phyloP scores from a whole-genome alignment of 1,140 invertebrate genomes.

The Ditylenchus dipsaci region DNA sequence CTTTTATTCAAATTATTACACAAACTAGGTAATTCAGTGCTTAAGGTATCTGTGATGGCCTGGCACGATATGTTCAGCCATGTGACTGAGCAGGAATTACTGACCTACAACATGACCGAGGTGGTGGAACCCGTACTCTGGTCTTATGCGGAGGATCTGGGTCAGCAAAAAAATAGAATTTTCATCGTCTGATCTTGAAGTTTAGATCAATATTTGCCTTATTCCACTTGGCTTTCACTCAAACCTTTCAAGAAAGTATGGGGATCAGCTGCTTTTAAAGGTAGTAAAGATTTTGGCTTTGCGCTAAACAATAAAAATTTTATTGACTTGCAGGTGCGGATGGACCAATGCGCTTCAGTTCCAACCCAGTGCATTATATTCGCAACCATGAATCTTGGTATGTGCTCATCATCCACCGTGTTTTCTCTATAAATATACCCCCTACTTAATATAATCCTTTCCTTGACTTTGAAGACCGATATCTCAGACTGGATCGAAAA shows the following conservation, averaged over 20 bases:
- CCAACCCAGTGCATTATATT: constrained; percentile 55
- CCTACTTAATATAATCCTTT: too few relatives aligned
- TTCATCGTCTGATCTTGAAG: too few relatives aligned
- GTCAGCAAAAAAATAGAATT: too few relatives aligned
- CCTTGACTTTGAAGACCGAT: too few relatives aligned
- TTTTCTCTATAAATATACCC: too few relatives aligned
- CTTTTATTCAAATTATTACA: not conserved
- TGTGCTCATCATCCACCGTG: too few relatives aligned
- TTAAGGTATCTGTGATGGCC: constrained; percentile 48
- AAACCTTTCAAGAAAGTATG: constrained; percentile 46
- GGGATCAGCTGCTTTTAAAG: constrained; percentile 46
- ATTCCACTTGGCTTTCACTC: constrained; percentile 48
- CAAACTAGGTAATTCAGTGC: not conserved
- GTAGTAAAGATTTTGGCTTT: too few relatives aligned
- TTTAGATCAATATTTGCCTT: constrained; percentile 51
- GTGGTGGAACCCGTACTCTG: constrained; percentile 53
- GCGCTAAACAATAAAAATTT: too few relatives aligned
- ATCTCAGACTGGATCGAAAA: too few relatives aligned
- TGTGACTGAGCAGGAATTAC: constrained; percentile 1
- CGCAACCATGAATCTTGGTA: constrained; percentile 54
- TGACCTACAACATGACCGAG: constrained; percentile 37
- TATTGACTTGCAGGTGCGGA: constrained; percentile 29
- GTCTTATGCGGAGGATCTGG: constrained; percentile 54
- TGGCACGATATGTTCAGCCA: constrained; percentile 56
- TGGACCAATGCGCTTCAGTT: constrained; percentile 46